These are phyloP conservation scores for Morone chrysops DNA, from an alignment of 2,113 vertebrate species.

Conservation along the genomic window DNA sequence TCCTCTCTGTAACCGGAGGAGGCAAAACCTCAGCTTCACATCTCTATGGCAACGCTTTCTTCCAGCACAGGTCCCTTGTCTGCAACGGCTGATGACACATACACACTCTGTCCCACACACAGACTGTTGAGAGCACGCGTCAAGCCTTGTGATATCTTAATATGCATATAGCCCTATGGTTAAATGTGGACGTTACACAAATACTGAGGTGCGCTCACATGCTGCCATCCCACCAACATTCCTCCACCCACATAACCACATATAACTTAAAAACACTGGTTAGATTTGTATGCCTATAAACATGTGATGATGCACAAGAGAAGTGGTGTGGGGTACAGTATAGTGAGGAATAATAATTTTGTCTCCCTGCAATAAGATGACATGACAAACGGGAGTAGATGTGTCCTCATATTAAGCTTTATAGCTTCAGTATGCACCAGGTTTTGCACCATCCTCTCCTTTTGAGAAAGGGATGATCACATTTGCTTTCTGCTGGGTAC, in stretches of 20 bases:
- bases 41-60: constrained; percentile 52
- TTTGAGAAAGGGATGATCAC: not conserved
- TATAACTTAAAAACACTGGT: too few species aligned
- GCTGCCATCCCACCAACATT: not conserved
- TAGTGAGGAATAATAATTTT: not conserved
- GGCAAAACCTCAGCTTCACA: constrained; percentile 22
- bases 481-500: not conserved
- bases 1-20: constrained; percentile 44
- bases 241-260: not conserved
- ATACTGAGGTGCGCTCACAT: not conserved
- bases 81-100: constrained; percentile 28
- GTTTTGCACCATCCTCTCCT: not conserved
- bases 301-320: too few species aligned
- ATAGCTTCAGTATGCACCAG: not conserved
- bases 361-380: not conserved
- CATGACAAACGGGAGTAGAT: not conserved
- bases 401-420: not conserved
- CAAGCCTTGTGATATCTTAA: constrained; percentile 9
- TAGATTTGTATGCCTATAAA: not conserved
- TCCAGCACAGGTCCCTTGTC: constrained; percentile 9
- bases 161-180: not conserved
- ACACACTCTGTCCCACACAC: not conserved
- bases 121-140: not conserved
- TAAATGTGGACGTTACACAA: not conserved
- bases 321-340: not conserved